These are phyloP conservation scores for Uropetala carovei DNA, from an alignment of 2,888 invertebrate genomes.

Conservation along the genomic window DNA sequence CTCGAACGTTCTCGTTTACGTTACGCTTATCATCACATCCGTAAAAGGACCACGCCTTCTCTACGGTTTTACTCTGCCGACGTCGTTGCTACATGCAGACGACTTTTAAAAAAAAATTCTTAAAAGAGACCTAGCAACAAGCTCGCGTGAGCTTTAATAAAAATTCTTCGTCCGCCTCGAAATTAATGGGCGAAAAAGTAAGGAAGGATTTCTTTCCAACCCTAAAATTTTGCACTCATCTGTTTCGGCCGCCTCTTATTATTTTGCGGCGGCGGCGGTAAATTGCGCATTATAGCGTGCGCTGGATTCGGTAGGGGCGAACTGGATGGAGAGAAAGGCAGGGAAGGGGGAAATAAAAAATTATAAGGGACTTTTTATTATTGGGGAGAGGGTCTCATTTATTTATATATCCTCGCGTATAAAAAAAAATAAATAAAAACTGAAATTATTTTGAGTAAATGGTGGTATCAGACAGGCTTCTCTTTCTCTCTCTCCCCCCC, in stretches of 20 bases:
- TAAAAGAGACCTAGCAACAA: no score
- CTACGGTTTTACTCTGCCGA: no score
- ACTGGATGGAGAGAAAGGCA: background rate
- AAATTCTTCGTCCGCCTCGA: background rate
- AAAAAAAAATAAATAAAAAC: no score
- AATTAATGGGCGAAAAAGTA: background rate
- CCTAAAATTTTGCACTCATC: slow-evolving; percentile 34
- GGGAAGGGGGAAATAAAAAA: background rate
- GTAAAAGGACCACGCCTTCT: no score
- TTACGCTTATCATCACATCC: no score
- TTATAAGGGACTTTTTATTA: background rate
- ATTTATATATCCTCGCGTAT: background rate
- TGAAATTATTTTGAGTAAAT: slow-evolving; percentile 57
- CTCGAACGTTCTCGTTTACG: no score
- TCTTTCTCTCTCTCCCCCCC: background rate
- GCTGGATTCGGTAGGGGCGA: background rate
- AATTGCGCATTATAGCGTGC: slow-evolving; percentile 35
- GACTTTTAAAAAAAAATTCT: no score
- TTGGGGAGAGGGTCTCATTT: slow-evolving; percentile 25
- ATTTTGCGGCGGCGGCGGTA: slow-evolving; percentile 36
- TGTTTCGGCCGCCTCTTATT: slow-evolving; percentile 40
- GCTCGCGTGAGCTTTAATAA: background rate
- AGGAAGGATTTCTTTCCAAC: background rate
- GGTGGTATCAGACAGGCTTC: slow-evolving; percentile 48
- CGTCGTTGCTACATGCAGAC: no score